Conservation (phyloP, 2,797 vertebrate genomes). For the Thaleichthys pacificus region DNA sequence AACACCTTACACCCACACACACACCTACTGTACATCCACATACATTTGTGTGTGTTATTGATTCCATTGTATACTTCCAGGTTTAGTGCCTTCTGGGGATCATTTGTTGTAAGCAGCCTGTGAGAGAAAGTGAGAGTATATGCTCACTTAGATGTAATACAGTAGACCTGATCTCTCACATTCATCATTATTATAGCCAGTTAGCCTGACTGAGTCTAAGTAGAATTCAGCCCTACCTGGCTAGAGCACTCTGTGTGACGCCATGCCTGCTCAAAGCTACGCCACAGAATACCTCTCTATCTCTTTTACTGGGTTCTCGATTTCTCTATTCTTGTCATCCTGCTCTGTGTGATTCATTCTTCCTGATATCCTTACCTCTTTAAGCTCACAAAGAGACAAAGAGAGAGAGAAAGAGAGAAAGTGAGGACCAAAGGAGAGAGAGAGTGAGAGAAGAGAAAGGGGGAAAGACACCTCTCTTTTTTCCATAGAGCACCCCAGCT, state of each 20-base stretch:
- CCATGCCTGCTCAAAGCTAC: not conserved
- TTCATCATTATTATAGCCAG: not conserved
- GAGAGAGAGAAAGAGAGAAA: not conserved
- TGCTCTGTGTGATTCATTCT: not conserved
- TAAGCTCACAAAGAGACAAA: not conserved
- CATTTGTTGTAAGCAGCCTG: too few relatives aligned
- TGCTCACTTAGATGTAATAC: too few relatives aligned
- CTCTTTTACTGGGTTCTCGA: not conserved
- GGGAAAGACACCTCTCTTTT: not conserved
- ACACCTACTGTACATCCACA: not conserved
- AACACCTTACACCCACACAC: slow-evolving; percentile 38
- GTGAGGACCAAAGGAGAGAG: too few relatives aligned
- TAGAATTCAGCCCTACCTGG: too few relatives aligned
- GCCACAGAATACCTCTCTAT: not conserved
- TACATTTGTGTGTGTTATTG: not conserved
- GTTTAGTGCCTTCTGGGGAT: not conserved
- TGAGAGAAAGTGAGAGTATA: too few relatives aligned
- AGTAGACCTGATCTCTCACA: too few relatives aligned
- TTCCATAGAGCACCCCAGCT: not conserved
- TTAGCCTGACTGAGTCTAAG: not conserved
- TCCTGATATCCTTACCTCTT: not conserved
- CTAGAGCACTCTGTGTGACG: not conserved
- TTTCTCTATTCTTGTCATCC: not conserved
- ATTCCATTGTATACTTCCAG: not conserved
- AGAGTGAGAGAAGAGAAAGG: not conserved